Evolutionary conservation across 2,888 invertebrate species (phyloP).

Genomic region (Chrysotoxum bicinctum): DNA sequence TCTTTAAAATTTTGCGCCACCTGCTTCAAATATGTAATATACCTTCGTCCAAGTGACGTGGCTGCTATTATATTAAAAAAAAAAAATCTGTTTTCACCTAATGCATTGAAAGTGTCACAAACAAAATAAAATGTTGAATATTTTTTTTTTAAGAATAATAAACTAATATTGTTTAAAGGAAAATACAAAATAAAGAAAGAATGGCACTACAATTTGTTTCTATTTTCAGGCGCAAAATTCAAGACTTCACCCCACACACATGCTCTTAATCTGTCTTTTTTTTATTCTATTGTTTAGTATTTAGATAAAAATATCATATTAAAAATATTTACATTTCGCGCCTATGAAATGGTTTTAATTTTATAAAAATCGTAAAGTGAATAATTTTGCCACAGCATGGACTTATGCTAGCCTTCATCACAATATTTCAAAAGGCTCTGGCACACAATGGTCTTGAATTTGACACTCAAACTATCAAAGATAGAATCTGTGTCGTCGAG

Average conservation of each 20-base stretch:
- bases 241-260: conserved; percentile 11
- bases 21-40: background rate
- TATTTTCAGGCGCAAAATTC: conserved; percentile 16
- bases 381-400: conserved; percentile 40
- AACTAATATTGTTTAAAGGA: background rate
- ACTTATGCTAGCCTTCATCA: conserved; percentile 76
- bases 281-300: conserved; percentile 22
- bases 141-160: conserved; percentile 10
- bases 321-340: conserved; percentile 63
- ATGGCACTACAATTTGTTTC: conserved; percentile 58
- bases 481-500: conserved; percentile 80
- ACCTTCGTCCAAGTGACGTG: background rate
- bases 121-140: background rate
- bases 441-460: conserved; percentile 81
- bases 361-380: conserved; percentile 69
- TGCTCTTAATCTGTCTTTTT: background rate
- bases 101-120: conserved; percentile 11
- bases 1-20: too few relatives aligned
- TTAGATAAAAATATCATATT: conserved; percentile 43
- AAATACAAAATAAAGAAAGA: conserved; percentile 23
- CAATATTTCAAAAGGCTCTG: conserved; percentile 80
- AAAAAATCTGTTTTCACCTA: conserved; percentile 4
- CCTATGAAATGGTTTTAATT: conserved; percentile 70
- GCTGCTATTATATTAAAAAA: background rate
- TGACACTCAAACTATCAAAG: conserved; percentile 80